A percentile compares a stretch with the other conserved stretches of the same genome.
Conservation (phyloP, 2,113 vertebrate genomes). For the Fukomys damarensis region DNA sequence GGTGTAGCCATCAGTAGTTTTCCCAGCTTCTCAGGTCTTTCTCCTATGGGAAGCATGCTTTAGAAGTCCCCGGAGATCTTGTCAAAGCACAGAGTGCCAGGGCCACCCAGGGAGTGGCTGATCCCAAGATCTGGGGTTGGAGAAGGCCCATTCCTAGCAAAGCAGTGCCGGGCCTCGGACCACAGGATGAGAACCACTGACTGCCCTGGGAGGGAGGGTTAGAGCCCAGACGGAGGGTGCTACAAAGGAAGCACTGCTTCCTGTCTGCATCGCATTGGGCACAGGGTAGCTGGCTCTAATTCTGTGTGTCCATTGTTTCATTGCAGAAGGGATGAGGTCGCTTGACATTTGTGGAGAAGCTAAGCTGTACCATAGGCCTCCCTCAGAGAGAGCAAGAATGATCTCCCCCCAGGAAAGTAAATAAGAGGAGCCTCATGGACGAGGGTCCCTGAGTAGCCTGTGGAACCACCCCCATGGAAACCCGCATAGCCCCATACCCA, state of each 20-base stretch:
- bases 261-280: background rate
- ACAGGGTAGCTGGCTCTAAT: background rate
- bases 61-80: constrained; percentile 13
- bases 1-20: background rate
- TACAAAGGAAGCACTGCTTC: background rate
- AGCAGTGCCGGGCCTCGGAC: background rate
- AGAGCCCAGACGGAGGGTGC: background rate
- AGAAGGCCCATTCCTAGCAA: constrained; percentile 19
- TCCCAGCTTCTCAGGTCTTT: background rate
- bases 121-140: background rate
- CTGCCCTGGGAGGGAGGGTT: background rate
- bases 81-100: background rate
- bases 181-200: background rate
- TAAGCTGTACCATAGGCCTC: constrained; percentile 1
- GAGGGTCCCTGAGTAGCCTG: background rate
- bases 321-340: constrained; percentile 29
- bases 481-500: too few species aligned
- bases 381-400: constrained; percentile 47
- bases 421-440: background rate
- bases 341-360: constrained; percentile 68
- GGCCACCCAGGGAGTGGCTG: background rate
- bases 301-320: constrained; percentile 45
- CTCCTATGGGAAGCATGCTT: background rate
- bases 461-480: background rate
- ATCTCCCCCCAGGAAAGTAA: constrained; percentile 54